Base-by-base conservation (phyloP, 1,140 invertebrate genomes). In the Bombus superbus region DNA sequence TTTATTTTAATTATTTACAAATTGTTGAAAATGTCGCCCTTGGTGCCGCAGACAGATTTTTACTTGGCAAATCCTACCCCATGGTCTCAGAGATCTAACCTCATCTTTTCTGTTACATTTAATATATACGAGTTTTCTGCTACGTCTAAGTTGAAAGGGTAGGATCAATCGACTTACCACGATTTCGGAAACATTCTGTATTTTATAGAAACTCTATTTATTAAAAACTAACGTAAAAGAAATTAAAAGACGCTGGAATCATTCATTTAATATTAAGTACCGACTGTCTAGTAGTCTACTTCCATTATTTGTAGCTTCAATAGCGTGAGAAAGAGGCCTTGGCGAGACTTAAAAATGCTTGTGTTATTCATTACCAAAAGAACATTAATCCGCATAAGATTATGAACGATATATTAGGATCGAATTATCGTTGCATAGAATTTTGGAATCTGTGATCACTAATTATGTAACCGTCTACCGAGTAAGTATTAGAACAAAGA, bases 401-500 rank as follows among this genome's bases (percentile, higher is more conserved):
- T 38, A 22, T 11, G 76, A 73, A 71, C 42, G 53, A 73, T 35
- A 40, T 59, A 11, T 59, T 73, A 59, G 38, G 18, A 11, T 32
- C n/a, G 13, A 42, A n/a, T 38, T 83, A 32, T 32, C 11, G 40
- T 32, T 71, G 32, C 18, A 22, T 72, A 62, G 77, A 73, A 38
- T 47, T 72, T 81, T 11, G 32, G 10, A 35, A 72, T 32, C 77
- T 80, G 77, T 85, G 66, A 80, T 80, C 66, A 64, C 38, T 69
- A 83, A 78, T 68, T 80, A 44, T 47, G 32, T 47, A 35, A 85
- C 53, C 18, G 64, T 80, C n/a, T 80, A 72, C 25, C 59, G 44
- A 57, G 62, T 74, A 85, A 73, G 69, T 74, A 81, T 66, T 74
- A 66, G 15, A 74, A 71, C 35, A n/a, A n/a, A 42, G 40, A 69